These are phyloP conservation scores for Acanthisitta chloris DNA, from an alignment of 2,113 vertebrate genomes.

Conservation along the genomic window DNA sequence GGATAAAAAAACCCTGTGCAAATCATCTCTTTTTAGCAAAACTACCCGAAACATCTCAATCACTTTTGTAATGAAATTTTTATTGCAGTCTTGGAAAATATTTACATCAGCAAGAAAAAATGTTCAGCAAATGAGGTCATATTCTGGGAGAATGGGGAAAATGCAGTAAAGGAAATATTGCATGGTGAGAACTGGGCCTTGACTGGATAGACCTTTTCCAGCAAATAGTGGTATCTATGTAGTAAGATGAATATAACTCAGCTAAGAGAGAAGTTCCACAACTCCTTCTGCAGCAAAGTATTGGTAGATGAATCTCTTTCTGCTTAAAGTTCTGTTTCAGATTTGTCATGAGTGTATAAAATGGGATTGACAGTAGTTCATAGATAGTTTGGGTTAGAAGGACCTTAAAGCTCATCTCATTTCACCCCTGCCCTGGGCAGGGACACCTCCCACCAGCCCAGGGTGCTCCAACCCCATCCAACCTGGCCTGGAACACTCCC, in stretches of 20 bases:
- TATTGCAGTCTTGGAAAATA: not conserved
- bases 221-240: rapidly evolving
- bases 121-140: not conserved
- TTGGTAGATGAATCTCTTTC: not conserved
- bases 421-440: not conserved
- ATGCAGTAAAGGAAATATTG: not conserved
- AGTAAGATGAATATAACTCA: not conserved
- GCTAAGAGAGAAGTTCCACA: not conserved
- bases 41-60: conserved; percentile 33
- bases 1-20: not conserved
- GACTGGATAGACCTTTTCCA: not conserved
- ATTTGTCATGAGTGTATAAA: conserved; percentile 11
- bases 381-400: too few species aligned
- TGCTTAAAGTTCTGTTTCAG: conserved; percentile 16
- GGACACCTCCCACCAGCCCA: not conserved
- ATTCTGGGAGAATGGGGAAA: not conserved
- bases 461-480: rapidly evolving
- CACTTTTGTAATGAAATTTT: conserved; percentile 43
- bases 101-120: conserved; percentile 24
- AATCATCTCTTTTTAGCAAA: conserved; percentile 45
- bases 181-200: not conserved
- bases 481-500: rapidly evolving
- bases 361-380: not conserved
- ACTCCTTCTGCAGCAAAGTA: not conserved
- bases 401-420: not conserved